A percentile compares a stretch with the other conserved stretches of the same genome.
These are phyloP conservation scores for Actenoides lindsayi DNA, from an alignment of 2,113 vertebrate species.

Conservation along the genomic window DNA sequence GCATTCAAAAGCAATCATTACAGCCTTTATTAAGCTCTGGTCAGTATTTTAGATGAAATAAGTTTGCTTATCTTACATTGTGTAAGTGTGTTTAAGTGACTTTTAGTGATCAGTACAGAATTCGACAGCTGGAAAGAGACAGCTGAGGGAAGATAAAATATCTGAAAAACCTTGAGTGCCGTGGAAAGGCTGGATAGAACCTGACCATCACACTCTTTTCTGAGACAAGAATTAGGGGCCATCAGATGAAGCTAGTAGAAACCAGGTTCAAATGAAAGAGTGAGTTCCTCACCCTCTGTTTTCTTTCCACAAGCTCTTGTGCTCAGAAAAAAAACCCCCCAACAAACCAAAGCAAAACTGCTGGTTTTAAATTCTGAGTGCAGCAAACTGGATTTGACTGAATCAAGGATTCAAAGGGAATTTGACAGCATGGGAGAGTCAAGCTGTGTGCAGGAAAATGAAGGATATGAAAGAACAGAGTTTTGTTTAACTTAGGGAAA, in stretches of 20 bases:
- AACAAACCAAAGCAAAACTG: neutral
- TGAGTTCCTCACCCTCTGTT: neutral
- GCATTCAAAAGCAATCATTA: neutral
- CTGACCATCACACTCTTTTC: neutral
- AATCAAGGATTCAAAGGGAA: neutral
- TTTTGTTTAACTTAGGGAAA: conserved; percentile 3
- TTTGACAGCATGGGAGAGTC: neutral
- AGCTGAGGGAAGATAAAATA: neutral
- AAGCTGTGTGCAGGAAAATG: neutral
- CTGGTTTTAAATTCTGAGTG: neutral
- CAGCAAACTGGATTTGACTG: neutral
- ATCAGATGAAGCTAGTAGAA: neutral
- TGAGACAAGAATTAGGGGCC: neutral
- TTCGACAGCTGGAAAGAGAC: neutral
- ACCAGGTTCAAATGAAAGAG: neutral
- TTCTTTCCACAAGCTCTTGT: neutral
- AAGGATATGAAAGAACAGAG: neutral
- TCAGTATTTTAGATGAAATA: neutral
- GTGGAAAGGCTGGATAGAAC: neutral
- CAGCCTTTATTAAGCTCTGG: neutral
- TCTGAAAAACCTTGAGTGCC: neutral
- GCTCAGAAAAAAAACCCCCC: neutral
- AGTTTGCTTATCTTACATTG: neutral
- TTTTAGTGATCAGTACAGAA: neutral
- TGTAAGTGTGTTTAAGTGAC: neutral